Percentiles rank a stretch among this genome's conserved stretches.
Conservation (phyloP, 2,113 vertebrate genomes). For the Puma concolor region DNA sequence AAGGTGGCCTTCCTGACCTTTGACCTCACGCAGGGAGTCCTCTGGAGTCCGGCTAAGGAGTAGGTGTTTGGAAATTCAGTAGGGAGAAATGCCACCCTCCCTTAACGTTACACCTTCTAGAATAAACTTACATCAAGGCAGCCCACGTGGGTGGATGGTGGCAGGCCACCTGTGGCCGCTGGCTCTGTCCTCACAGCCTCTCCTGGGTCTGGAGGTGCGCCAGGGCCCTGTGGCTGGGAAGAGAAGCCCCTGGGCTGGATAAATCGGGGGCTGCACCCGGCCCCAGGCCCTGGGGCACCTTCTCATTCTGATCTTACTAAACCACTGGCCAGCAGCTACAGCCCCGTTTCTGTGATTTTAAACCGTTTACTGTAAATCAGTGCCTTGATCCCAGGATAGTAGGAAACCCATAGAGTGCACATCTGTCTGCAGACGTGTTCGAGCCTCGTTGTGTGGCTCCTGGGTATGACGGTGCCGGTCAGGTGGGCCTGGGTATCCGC, state of each 20-base stretch:
- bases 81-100: too few relatives aligned
- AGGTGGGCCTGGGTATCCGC: background rate
- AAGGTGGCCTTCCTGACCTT: background rate
- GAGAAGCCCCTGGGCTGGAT: too few relatives aligned
- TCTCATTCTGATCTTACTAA: background rate
- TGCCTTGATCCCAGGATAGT: too few relatives aligned
- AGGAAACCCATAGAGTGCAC: background rate
- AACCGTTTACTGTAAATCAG: background rate
- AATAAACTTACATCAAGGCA: background rate
- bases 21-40: background rate
- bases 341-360: background rate
- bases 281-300: background rate
- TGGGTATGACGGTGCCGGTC: too few relatives aligned
- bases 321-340: background rate
- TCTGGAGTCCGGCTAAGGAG: background rate
- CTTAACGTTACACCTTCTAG: too few relatives aligned
- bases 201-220: background rate
- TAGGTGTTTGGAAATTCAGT: background rate
- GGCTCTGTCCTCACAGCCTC: background rate
- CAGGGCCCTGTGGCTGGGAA: background rate
- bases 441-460: accelerated
- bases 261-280: background rate
- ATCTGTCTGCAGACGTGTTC: accelerated
- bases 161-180: too few relatives aligned
- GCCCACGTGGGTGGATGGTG: too few relatives aligned